phyloP scores from a whole-genome alignment of 2,888 invertebrate genomes.

The Tyria jacobaeae region DNA sequence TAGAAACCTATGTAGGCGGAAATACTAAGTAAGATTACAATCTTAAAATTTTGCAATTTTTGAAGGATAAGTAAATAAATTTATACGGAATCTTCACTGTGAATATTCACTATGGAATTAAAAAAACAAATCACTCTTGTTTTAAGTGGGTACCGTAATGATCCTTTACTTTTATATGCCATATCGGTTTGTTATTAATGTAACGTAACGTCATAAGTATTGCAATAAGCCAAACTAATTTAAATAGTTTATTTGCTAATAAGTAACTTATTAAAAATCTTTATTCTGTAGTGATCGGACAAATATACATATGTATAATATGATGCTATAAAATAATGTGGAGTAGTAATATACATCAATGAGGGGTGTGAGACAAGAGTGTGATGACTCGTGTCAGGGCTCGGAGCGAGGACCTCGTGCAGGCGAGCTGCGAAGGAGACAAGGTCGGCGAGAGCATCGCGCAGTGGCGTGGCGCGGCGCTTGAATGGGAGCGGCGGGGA shows the following conservation, averaged over 20 bases:
- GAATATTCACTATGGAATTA: too few relatives aligned
- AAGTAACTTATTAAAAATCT: background rate
- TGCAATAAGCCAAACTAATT: background rate
- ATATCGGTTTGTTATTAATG: background rate
- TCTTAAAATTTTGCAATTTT: background rate
- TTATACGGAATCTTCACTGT: background rate
- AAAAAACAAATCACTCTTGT: too few relatives aligned
- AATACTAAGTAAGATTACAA: background rate
- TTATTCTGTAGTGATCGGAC: background rate
- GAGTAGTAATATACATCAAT: slow-evolving; percentile 46
- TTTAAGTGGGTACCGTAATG: background rate
- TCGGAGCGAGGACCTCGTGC: slow-evolving; percentile 56
- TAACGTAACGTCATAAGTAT: background rate
- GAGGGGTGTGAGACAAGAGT: slow-evolving; percentile 38
- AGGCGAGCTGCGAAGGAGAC: slow-evolving; percentile 55
- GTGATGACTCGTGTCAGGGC: slow-evolving; percentile 33
- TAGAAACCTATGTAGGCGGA: background rate
- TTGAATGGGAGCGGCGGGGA: slow-evolving; percentile 64
- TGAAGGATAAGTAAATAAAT: background rate
- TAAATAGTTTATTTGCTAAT: background rate
- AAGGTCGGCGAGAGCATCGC: slow-evolving; percentile 52
- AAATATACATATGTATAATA: background rate
- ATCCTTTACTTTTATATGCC: background rate
- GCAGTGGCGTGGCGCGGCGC: slow-evolving; percentile 54
- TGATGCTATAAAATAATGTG: slow-evolving; percentile 22